phyloP scores from a whole-genome alignment of 2,113 vertebrate genomes.

The Cephalopholis sonnerati region DNA sequence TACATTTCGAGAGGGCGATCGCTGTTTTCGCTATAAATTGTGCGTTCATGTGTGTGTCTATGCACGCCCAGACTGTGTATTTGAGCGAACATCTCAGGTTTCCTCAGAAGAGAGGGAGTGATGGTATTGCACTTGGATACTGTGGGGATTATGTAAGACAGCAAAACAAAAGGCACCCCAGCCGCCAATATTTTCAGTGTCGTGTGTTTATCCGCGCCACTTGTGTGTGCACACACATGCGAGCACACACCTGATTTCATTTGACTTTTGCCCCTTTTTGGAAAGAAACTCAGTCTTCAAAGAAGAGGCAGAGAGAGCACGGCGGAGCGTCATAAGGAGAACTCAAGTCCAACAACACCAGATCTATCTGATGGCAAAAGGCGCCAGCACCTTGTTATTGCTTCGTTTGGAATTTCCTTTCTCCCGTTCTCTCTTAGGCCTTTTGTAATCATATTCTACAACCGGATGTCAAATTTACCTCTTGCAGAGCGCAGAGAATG shows the following conservation, averaged over 20 bases:
- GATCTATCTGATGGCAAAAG: slow-evolving; percentile 68
- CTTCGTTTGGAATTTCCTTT: slow-evolving; percentile 71
- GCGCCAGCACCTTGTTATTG: slow-evolving; percentile 71
- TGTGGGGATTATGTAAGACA: slow-evolving; percentile 63
- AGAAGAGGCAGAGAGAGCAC: slow-evolving; percentile 42
- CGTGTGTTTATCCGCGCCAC: slow-evolving; percentile 34
- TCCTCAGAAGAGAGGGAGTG: slow-evolving; percentile 33
- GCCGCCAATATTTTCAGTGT: slow-evolving; percentile 31
- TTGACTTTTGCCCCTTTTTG: slow-evolving; percentile 70
- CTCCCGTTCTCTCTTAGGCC: slow-evolving; percentile 48
- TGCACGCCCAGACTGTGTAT: background rate
- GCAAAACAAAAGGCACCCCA: slow-evolving; percentile 63
- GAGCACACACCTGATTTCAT: slow-evolving; percentile 71
- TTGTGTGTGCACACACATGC: background rate
- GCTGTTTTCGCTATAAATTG: slow-evolving; percentile 17
- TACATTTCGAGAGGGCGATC: slow-evolving; percentile 28
- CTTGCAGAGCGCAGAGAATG: slow-evolving; percentile 55
- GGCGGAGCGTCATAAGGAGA: slow-evolving; percentile 48
- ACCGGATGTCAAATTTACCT: slow-evolving; percentile 63
- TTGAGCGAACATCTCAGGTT: slow-evolving; percentile 55
- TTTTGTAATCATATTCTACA: slow-evolving; percentile 65
- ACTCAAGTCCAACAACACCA: slow-evolving; percentile 59
- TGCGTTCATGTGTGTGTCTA: slow-evolving; percentile 18
- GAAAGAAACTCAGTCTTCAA: slow-evolving; percentile 67
- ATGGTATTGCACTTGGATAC: slow-evolving; percentile 56